Conservation (phyloP, 2,113 vertebrate species). For the Trematocara stigmaticum region DNA sequence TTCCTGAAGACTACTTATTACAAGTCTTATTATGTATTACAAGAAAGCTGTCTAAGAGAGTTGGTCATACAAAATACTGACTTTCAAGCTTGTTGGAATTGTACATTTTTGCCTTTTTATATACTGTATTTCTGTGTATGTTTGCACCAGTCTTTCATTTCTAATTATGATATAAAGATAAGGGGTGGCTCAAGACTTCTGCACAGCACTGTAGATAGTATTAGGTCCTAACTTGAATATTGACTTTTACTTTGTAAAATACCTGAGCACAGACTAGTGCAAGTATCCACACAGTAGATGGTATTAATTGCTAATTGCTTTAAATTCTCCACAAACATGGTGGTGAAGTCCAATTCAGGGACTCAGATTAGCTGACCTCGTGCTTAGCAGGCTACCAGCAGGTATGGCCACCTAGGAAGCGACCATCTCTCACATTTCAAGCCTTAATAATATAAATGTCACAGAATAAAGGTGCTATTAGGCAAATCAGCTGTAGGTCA, state of each 20-base stretch:
- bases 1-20: background rate
- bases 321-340: background rate
- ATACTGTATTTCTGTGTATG: background rate
- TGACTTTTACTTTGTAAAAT: background rate
- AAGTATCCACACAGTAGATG: background rate
- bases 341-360: background rate
- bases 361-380: accelerated
- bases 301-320: background rate
- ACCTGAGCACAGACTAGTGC: background rate
- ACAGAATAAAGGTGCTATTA: background rate
- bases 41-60: background rate
- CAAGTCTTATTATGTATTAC: background rate
- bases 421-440: background rate
- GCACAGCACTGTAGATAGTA: background rate
- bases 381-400: background rate
- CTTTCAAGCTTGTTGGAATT: background rate
- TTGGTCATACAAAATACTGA: background rate
- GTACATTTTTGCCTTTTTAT: background rate
- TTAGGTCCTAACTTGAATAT: background rate
- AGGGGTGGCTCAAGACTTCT: background rate
- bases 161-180: background rate
- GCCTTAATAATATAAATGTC: background rate
- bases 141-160: accelerated
- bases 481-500: background rate
- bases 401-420: background rate